These are phyloP conservation scores for Pangasius sanitwongsei DNA, from an alignment of 2,797 vertebrate genomes.

Conservation along the genomic window DNA sequence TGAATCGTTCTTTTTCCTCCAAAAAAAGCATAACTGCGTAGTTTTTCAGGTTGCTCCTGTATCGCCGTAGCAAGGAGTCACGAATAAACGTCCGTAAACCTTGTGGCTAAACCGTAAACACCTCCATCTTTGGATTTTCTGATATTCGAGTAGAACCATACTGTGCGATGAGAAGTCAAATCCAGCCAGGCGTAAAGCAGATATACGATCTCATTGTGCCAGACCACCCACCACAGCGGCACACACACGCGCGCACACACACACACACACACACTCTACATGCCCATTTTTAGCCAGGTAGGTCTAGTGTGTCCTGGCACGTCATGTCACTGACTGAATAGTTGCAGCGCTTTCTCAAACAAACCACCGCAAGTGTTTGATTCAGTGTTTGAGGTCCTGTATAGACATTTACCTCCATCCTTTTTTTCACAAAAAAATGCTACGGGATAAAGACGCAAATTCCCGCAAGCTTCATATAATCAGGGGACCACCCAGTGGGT, in stretches of 20 bases:
- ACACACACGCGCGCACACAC: neutral
- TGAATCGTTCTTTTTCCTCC: neutral
- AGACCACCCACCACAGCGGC: conserved; percentile 49
- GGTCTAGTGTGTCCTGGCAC: conserved; percentile 13
- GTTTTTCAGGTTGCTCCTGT: neutral
- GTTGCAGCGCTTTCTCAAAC: conserved; percentile 32
- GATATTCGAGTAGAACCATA: neutral
- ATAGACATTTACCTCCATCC: conserved; percentile 37
- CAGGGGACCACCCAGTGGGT: conserved; percentile 44
- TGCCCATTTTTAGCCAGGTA: conserved; percentile 59
- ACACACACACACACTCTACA: conserved; percentile 20
- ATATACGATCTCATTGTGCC: conserved; percentile 11
- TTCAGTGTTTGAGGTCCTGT: conserved; percentile 8
- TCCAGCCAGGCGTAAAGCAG: neutral
- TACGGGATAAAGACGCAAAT: conserved; percentile 38
- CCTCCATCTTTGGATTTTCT: neutral
- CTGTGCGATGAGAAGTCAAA: neutral
- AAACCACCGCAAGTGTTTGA: neutral
- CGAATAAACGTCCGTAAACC: neutral
- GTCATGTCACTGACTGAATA: neutral
- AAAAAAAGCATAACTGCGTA: neutral
- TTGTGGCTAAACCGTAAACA: neutral
- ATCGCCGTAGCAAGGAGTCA: neutral
- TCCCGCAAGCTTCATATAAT: neutral
- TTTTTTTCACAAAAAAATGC: conserved; percentile 22